Percentiles rank a stretch among this genome's conserved stretches.
Evolutionary conservation across 2,888 invertebrate genomes (phyloP).

Genomic region (Steinernema scapterisci): DNA sequence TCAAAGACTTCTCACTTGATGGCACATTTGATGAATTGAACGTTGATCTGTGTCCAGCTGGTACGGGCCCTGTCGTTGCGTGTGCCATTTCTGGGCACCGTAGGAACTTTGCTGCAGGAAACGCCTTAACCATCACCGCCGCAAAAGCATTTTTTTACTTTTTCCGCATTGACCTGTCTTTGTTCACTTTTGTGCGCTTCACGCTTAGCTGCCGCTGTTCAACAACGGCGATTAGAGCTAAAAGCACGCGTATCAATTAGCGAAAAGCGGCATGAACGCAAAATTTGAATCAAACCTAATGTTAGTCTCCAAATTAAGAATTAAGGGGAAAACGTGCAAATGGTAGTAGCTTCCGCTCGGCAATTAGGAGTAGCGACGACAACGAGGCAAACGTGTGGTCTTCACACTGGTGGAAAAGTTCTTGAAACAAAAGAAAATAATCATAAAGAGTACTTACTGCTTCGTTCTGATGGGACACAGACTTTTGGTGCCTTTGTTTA

Average conservation of each 20-base stretch:
- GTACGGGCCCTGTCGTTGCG: not conserved
- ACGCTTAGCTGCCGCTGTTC: not conserved
- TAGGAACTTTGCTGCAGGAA: not conserved
- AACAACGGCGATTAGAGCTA: not conserved
- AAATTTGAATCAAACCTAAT: conserved; percentile 16
- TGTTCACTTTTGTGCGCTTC: too few species aligned
- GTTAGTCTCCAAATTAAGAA: not conserved
- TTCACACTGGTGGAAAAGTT: not conserved
- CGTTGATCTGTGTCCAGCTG: not conserved
- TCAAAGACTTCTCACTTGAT: conserved; percentile 24
- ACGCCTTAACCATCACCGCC: not conserved
- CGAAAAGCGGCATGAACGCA: not conserved
- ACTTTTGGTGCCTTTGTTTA: conserved; percentile 22
- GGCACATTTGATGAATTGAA: conserved; percentile 22
- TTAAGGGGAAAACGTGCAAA: conserved; percentile 16
- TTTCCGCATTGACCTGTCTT: too few species aligned
- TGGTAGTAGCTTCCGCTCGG: not conserved
- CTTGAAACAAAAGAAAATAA: conserved; percentile 5
- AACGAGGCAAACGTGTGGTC: not conserved
- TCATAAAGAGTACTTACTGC: conserved; percentile 3
- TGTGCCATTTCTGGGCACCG: conserved; percentile 5
- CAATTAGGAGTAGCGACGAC: not conserved
- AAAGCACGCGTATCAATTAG: conserved; percentile 11
- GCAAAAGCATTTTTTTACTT: too few species aligned
- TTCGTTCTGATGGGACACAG: not conserved